These are phyloP conservation scores for Melanchra persicariae DNA, from an alignment of 2,888 invertebrate species.

Conservation along the genomic window DNA sequence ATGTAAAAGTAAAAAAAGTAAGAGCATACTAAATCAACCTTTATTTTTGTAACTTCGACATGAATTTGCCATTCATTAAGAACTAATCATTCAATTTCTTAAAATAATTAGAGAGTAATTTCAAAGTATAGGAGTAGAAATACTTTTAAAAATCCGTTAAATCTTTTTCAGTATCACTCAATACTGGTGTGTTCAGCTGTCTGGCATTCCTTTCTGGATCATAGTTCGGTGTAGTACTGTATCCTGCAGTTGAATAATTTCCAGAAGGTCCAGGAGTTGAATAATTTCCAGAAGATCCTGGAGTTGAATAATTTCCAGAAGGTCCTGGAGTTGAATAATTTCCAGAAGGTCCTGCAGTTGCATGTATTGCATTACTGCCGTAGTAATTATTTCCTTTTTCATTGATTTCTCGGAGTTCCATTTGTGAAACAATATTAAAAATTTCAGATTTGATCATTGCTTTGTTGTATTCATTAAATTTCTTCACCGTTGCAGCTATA, in stretches of 20 bases:
- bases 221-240: constrained; percentile 41
- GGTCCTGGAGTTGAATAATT: constrained; percentile 40
- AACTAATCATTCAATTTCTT: no score
- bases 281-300: no score
- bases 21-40: no score
- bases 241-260: constrained; percentile 33
- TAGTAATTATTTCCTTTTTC: constrained; percentile 44
- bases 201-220: constrained; percentile 21
- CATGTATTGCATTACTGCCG: constrained; percentile 41
- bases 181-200: constrained; percentile 24
- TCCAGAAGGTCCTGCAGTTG: constrained; percentile 47
- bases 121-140: constrained; percentile 16
- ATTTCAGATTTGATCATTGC: constrained; percentile 48
- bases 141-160: constrained; percentile 7
- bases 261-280: constrained; percentile 20
- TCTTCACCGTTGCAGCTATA: constrained; percentile 46
- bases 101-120: constrained; percentile 22
- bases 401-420: constrained; percentile 48
- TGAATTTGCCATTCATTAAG: no score
- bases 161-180: constrained; percentile 23
- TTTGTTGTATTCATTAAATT: constrained; percentile 53
- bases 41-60: no score
- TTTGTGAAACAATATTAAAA: constrained; percentile 47
- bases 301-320: no score
- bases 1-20: constrained; percentile 23